A percentile compares a stretch with the other conserved stretches of the same genome.
Conservation (phyloP, 2,888 invertebrate species). For the Crematogaster levior region DNA sequence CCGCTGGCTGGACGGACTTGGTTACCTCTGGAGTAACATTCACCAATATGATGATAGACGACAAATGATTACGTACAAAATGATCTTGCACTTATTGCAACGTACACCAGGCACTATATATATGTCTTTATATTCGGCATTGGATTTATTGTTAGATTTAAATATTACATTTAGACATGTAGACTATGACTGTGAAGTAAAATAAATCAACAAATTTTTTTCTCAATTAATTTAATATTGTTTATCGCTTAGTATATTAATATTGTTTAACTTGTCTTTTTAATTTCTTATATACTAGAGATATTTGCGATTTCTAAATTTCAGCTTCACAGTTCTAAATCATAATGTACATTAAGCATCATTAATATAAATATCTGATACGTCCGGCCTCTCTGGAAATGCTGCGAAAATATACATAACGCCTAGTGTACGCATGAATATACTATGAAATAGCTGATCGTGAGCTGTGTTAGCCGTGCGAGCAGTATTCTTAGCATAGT, state of each 20-base stretch:
- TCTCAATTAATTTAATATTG: background rate
- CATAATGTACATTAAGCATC: background rate
- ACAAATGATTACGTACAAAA: conserved; percentile 50
- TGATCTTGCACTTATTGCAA: conserved; percentile 14
- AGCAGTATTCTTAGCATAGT: conserved; percentile 19
- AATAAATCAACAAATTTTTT: background rate
- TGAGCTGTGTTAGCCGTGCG: conserved; percentile 42
- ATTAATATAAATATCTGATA: conserved; percentile 1
- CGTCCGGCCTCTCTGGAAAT: background rate
- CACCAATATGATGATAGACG: conserved; percentile 73
- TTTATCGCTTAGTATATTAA: too few species aligned
- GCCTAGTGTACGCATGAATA: conserved; percentile 6
- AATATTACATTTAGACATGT: background rate
- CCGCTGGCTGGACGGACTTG: conserved; percentile 84
- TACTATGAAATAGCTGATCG: conserved; percentile 30
- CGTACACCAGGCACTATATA: background rate
- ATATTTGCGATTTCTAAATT: background rate
- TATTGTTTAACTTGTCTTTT: background rate
- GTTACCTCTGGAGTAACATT: conserved; percentile 85
- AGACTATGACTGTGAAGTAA: background rate
- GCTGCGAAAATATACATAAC: conserved; percentile 11
- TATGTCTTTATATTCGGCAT: background rate
- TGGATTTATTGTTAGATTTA: background rate
- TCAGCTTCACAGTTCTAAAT: background rate
- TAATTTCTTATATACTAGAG: background rate